Evolutionary conservation across 2,888 invertebrate genomes (phyloP).

Genomic region (Protodeltote pygarga): DNA sequence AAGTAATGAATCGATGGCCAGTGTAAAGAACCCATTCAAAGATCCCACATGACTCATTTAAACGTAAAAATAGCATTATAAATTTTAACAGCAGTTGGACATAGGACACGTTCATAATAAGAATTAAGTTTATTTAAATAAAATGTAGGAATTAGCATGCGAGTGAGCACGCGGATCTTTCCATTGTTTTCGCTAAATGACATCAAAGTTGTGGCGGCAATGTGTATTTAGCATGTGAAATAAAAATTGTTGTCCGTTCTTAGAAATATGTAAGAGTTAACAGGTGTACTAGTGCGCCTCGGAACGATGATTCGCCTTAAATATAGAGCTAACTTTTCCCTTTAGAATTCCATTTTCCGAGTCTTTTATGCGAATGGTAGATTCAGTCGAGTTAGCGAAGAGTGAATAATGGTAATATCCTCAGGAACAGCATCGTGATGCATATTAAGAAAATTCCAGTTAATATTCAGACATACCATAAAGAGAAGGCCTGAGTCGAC

Average conservation of each 20-base stretch:
- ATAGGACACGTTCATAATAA: constrained; percentile 77
- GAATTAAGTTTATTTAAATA: constrained; percentile 85
- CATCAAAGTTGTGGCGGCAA: constrained; percentile 83
- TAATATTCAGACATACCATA: constrained; percentile 51
- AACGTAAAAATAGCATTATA: constrained; percentile 82
- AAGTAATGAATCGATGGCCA: constrained; percentile 63
- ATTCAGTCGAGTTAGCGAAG: constrained; percentile 33
- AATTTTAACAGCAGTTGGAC: constrained; percentile 78
- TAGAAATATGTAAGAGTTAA: constrained; percentile 65
- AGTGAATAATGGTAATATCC: constrained; percentile 52
- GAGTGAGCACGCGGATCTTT: constrained; percentile 71
- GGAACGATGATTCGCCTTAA: constrained; percentile 25
- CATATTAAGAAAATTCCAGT: constrained; percentile 56
- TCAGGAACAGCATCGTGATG: constrained; percentile 51
- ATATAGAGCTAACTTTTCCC: constrained; percentile 23
- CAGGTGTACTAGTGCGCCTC: constrained; percentile 55
- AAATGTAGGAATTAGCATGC: constrained; percentile 80
- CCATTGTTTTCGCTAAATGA: constrained; percentile 87
- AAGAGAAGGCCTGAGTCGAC: constrained; percentile 33
- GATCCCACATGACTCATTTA: constrained; percentile 79
- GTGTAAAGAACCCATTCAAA: constrained; percentile 72
- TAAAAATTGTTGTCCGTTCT: constrained; percentile 73
- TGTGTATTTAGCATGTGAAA: constrained; percentile 79
- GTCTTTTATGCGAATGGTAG: constrained; percentile 15
- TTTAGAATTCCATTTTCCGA: constrained; percentile 17